Evolutionary conservation across 92 coral and sea anemone genomes (phyloP).

Genomic region (Umimayanthus kanabou): DNA sequence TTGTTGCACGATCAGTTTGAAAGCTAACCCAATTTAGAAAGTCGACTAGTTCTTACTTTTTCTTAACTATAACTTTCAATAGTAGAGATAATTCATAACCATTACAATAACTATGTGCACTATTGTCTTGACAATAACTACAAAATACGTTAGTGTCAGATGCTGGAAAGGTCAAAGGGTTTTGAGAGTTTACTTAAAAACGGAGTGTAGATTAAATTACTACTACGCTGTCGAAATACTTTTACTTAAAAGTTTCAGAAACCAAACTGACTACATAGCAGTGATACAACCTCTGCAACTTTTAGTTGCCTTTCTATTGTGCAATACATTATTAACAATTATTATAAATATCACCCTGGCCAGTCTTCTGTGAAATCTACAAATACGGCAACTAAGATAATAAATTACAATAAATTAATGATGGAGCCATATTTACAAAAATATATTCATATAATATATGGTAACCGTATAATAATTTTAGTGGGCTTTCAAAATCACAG

Average conservation of each 20-base stretch:
- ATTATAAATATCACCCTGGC: conserved; percentile 32
- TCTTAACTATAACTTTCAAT: background rate
- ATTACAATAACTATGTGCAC: too few relatives aligned
- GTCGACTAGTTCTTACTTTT: too few relatives aligned
- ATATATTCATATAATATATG: background rate
- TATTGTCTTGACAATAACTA: too few relatives aligned
- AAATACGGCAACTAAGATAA: conserved; percentile 28
- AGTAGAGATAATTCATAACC: too few relatives aligned
- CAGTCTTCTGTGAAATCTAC: conserved; percentile 15
- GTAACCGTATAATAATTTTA: conserved; percentile 1
- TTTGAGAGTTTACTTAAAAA: background rate
- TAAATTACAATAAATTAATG: conserved; percentile 42
- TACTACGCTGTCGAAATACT: background rate
- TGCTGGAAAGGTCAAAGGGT: too few relatives aligned
- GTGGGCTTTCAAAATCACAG: conserved; percentile 29
- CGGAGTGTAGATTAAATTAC: background rate
- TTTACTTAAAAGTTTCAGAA: background rate
- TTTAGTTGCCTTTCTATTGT: conserved; percentile 15
- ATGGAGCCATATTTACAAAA: conserved; percentile 37
- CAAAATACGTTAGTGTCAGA: background rate
- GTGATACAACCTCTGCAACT: conserved; percentile 16
- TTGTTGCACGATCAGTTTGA: too few relatives aligned
- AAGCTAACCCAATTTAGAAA: too few relatives aligned
- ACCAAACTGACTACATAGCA: background rate
- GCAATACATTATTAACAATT: conserved; percentile 7